Conservation (phyloP, 2,888 invertebrate genomes). For the Ecdyonurus torrentis region DNA sequence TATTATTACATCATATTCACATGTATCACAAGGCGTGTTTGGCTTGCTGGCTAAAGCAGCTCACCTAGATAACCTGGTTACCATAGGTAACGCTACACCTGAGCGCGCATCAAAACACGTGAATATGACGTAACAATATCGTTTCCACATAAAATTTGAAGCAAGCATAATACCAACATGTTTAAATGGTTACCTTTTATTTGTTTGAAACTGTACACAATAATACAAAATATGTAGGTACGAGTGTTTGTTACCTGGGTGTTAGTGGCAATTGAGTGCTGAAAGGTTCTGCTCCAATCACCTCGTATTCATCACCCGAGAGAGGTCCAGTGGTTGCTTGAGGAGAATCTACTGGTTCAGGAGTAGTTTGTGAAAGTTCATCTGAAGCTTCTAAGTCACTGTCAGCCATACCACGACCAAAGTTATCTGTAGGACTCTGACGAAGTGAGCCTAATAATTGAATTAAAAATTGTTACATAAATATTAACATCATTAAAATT, state of each 20-base stretch:
- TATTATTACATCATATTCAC: too few relatives aligned
- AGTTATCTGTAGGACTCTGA: not conserved
- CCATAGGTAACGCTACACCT: too few relatives aligned
- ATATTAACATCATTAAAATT: not conserved
- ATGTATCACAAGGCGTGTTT: too few relatives aligned
- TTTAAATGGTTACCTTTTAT: too few relatives aligned
- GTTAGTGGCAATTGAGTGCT: slow-evolving; percentile 42
- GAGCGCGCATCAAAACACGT: too few relatives aligned
- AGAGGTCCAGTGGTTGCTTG: slow-evolving; percentile 10
- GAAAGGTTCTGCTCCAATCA: slow-evolving; percentile 38
- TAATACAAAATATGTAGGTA: too few relatives aligned
- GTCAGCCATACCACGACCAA: slow-evolving; percentile 30
- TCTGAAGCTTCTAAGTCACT: slow-evolving; percentile 47
- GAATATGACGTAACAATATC: too few relatives aligned
- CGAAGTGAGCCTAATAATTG: not conserved
- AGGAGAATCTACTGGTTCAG: slow-evolving; percentile 16
- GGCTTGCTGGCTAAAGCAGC: too few relatives aligned
- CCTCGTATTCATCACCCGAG: slow-evolving; percentile 54
- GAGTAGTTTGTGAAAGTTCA: slow-evolving; percentile 35
- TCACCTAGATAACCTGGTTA: too few relatives aligned
- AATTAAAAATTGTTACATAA: not conserved
- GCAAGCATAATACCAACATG: too few relatives aligned
- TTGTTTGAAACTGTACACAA: too few relatives aligned
- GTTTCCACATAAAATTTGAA: too few relatives aligned
- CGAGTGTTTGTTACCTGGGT: not conserved